These are phyloP conservation scores for Heliconius cydno DNA, from an alignment of 2,888 invertebrate species.

Conservation along the genomic window DNA sequence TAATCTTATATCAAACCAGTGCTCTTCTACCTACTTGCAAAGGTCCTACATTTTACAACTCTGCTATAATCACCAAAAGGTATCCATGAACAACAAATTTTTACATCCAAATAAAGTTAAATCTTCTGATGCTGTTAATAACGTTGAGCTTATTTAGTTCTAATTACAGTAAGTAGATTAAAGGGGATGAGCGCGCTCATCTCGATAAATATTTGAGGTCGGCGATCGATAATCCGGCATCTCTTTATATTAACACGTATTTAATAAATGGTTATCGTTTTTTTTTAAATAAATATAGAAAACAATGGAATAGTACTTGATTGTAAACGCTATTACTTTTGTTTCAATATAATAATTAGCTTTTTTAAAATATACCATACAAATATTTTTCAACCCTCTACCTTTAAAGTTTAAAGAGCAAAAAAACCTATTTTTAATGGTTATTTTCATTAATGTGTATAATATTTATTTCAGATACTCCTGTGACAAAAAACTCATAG, in stretches of 20 bases:
- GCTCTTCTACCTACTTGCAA: no score
- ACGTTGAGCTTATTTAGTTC: constrained; percentile 33
- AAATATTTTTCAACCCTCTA: no score
- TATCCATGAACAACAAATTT: no score
- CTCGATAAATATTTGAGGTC: constrained; percentile 31
- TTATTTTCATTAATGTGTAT: background rate
- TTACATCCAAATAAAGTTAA: constrained; percentile 12
- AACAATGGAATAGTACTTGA: no score
- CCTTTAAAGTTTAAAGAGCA: no score
- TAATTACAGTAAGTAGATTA: constrained; percentile 36
- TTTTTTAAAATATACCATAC: background rate
- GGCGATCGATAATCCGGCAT: constrained; percentile 26
- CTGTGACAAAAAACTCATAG: constrained; percentile 69
- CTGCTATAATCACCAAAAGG: background rate
- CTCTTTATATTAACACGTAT: constrained; percentile 18
- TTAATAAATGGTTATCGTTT: background rate
- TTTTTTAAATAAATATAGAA: no score
- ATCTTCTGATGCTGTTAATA: constrained; percentile 33
- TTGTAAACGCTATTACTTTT: no score
- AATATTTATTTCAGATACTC: constrained; percentile 56
- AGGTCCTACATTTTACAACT: background rate
- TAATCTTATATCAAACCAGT: no score
- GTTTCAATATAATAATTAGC: no score
- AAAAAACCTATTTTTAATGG: background rate
- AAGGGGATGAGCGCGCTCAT: constrained; percentile 27